Percentiles rank a stretch among this genome's conserved stretches.
Evolutionary conservation across 2,888 invertebrate species (phyloP).

Genomic region (Eugnorisma glareosa): DNA sequence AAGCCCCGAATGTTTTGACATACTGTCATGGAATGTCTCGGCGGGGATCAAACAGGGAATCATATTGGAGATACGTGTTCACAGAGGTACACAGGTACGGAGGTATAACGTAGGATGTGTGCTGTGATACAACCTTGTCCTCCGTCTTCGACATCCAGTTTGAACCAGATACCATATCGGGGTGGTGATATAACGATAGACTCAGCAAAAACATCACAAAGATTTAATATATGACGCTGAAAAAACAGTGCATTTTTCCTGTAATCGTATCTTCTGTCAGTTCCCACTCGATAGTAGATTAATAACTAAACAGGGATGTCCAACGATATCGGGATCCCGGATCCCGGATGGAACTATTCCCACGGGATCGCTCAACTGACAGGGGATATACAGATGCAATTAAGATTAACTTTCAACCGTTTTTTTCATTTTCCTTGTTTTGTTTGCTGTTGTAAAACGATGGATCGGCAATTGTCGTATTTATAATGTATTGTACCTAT

Average conservation of each 20-base stretch:
- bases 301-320: slow-evolving; percentile 53
- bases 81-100: background rate
- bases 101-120: background rate
- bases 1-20: slow-evolving; percentile 65
- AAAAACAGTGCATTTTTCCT: slow-evolving; percentile 16
- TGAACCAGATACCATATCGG: background rate
- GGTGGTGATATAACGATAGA: background rate
- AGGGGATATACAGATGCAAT: slow-evolving; percentile 53
- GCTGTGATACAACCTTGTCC: background rate
- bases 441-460: slow-evolving; percentile 7
- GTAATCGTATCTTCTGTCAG: background rate
- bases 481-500: slow-evolving; percentile 2
- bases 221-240: background rate
- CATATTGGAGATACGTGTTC: slow-evolving; percentile 49
- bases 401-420: slow-evolving; percentile 57
- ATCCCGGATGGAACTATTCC: slow-evolving; percentile 52
- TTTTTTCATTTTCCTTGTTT: slow-evolving; percentile 29
- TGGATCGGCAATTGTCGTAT: slow-evolving; percentile 18
- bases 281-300: slow-evolving; percentile 38
- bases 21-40: slow-evolving; percentile 59
- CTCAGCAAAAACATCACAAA: background rate
- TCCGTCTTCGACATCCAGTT: background rate
- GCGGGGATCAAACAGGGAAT: slow-evolving; percentile 58
- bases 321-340: slow-evolving; percentile 24
- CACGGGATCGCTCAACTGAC: slow-evolving; percentile 46